A percentile compares a stretch with the other conserved stretches of the same genome.
These are phyloP conservation scores for Aleiodes alternator DNA, from an alignment of 2,888 invertebrate species.

Conservation along the genomic window DNA sequence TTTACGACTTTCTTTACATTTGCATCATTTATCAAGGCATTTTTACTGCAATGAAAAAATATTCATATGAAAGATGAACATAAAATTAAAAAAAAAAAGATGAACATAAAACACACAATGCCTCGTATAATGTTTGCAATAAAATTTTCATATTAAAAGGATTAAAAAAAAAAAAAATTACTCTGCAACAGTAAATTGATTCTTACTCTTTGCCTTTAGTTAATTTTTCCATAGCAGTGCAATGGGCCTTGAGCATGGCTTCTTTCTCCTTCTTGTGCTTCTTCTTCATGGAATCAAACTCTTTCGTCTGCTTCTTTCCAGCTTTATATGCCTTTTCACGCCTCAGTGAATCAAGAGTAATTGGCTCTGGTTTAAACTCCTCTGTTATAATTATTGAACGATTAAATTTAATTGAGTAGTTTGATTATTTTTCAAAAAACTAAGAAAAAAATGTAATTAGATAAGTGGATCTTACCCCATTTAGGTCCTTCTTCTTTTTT, in stretches of 20 bases:
- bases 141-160: conserved; percentile 9
- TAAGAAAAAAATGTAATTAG: conserved; percentile 13
- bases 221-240: conserved; percentile 78
- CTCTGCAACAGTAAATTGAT: conserved; percentile 22
- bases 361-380: conserved; percentile 72
- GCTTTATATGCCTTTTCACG: conserved; percentile 79
- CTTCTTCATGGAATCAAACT: conserved; percentile 79
- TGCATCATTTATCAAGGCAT: conserved; percentile 71
- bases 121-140: conserved; percentile 7
- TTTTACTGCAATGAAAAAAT: conserved; percentile 64
- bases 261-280: conserved; percentile 80
- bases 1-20: conserved; percentile 76
- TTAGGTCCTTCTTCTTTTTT: conserved; percentile 72
- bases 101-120: neutral
- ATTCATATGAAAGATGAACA: neutral
- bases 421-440: neutral
- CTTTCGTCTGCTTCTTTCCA: conserved; percentile 81
- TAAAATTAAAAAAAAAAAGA: no score
- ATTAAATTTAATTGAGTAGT: conserved; percentile 13
- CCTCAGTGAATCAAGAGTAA: conserved; percentile 76
- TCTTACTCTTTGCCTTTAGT: conserved; percentile 79
- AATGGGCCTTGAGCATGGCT: conserved; percentile 79
- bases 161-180: conserved; percentile 17
- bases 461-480: conserved; percentile 60
- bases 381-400: conserved; percentile 54